Percentiles rank a stretch among this genome's conserved stretches.
phyloP scores from a whole-genome alignment of 2,113 vertebrate genomes.

The Myrmecobius fasciatus region DNA sequence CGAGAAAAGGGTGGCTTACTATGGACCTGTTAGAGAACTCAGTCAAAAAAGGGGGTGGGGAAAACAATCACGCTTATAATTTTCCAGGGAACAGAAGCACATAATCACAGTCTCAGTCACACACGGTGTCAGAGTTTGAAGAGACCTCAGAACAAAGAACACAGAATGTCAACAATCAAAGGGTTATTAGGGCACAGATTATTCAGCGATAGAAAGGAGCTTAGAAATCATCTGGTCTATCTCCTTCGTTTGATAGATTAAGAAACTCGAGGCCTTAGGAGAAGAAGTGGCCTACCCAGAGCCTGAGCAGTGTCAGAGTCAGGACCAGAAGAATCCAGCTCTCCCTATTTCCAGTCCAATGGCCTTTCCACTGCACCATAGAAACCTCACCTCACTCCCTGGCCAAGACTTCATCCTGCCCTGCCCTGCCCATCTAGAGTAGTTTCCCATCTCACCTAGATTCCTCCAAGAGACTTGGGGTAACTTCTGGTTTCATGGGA shows the following conservation, averaged over 20 bases:
- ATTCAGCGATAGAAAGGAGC: not conserved
- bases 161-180: not conserved
- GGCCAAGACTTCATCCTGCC: not conserved
- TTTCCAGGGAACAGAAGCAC: not conserved
- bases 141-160: not conserved
- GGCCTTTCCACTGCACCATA: not conserved
- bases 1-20: not conserved
- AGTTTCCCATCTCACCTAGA: not conserved
- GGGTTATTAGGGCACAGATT: not conserved
- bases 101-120: not conserved
- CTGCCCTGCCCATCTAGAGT: not conserved
- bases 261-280: not conserved
- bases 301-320: not conserved
- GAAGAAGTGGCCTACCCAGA: not conserved
- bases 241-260: not conserved
- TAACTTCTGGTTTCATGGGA: not conserved
- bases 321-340: not conserved
- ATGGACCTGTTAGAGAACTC: not conserved
- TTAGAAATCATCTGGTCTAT: not conserved
- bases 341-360: not conserved
- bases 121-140: not conserved
- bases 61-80: not conserved
- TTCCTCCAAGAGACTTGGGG: not conserved
- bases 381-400: not conserved
- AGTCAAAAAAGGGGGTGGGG: not conserved